These are phyloP conservation scores for Spodoptera exigua DNA, from an alignment of 2,888 invertebrate species.

Conservation along the genomic window DNA sequence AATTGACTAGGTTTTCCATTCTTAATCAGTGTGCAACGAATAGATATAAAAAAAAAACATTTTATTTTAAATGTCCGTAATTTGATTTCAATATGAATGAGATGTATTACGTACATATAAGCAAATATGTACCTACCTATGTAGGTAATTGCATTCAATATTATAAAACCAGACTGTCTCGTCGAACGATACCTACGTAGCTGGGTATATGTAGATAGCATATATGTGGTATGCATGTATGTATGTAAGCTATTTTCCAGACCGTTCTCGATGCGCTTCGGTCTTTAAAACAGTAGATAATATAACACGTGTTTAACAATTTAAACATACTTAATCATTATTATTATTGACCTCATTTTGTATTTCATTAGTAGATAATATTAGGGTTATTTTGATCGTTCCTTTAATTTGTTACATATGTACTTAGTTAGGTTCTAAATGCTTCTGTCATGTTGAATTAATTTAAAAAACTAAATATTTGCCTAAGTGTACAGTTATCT, in stretches of 20 bases:
- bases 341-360: neutral
- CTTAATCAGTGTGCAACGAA: too few species aligned
- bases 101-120: slow-evolving; percentile 19
- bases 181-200: neutral
- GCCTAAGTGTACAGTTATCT: too few species aligned
- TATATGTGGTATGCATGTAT: neutral
- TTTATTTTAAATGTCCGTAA: too few species aligned
- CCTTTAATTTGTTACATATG: too few species aligned
- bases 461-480: neutral
- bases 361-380: neutral
- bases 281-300: slow-evolving; percentile 13
- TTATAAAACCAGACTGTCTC: slow-evolving; percentile 14
- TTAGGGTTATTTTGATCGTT: neutral
- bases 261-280: slow-evolving; percentile 10
- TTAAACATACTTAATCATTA: neutral
- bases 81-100: slow-evolving; percentile 25
- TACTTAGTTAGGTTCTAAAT: too few species aligned
- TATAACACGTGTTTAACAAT: slow-evolving; percentile 9
- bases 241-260: slow-evolving; percentile 12
- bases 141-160: slow-evolving; percentile 13
- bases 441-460: neutral
- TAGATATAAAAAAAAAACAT: too few species aligned
- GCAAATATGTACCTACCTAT: slow-evolving; percentile 4
- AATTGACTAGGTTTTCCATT: too few species aligned
- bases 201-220: neutral